phyloP scores from a whole-genome alignment of 2,797 vertebrate species.

The Phalloptychus januarius region DNA sequence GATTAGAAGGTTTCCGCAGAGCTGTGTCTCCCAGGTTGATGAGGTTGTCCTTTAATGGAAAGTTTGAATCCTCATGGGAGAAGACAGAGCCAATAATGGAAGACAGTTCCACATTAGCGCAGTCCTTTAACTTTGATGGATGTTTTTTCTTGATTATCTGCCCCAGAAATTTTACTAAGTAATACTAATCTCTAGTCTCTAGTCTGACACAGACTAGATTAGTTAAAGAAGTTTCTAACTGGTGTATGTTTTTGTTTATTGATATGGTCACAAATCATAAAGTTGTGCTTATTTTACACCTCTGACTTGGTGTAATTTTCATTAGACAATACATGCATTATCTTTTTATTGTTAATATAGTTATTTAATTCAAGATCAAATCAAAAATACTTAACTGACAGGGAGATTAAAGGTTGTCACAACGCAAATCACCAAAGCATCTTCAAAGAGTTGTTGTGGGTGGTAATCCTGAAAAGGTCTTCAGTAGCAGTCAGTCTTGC shows the following conservation, averaged over 20 bases:
- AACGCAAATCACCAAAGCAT: background rate
- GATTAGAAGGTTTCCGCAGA: background rate
- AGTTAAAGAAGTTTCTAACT: background rate
- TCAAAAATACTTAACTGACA: background rate
- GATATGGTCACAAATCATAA: slow-evolving; percentile 2
- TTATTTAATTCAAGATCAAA: background rate
- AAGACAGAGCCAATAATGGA: slow-evolving; percentile 1
- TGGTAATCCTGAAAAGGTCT: background rate
- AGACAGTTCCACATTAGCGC: background rate
- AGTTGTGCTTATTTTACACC: background rate
- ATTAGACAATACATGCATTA: background rate
- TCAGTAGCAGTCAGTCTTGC: background rate
- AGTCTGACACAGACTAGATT: background rate
- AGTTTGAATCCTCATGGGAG: background rate
- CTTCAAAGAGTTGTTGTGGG: background rate
- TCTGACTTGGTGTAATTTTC: background rate
- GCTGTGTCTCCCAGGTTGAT: background rate
- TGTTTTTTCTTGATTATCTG: slow-evolving; percentile 5
- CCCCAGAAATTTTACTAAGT: slow-evolving; percentile 1
- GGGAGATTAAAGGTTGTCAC: background rate
- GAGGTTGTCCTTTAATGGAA: background rate
- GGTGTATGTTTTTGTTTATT: background rate
- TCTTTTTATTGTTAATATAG: background rate
- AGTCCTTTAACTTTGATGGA: background rate
- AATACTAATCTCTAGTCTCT: slow-evolving; percentile 8